Percentiles rank a stretch among this genome's conserved stretches.
Evolutionary conservation across 2,888 invertebrate genomes (phyloP).

Genomic region (Hymenopus coronatus): DNA sequence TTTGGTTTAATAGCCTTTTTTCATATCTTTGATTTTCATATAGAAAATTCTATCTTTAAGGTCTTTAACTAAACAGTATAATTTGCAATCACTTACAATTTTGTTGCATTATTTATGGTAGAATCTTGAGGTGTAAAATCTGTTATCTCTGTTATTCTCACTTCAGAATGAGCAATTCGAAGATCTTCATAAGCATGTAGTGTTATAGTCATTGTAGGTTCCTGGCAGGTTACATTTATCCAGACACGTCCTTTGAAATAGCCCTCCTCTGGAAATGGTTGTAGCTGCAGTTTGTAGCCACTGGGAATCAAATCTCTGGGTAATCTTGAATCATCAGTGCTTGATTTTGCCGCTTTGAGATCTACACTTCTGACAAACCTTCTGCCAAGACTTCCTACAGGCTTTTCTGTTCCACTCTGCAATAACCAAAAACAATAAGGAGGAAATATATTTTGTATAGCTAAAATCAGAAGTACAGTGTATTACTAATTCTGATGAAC

Average conservation of each 20-base stretch:
- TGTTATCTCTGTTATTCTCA: slow-evolving; percentile 47
- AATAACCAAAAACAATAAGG: not conserved
- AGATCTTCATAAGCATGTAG: slow-evolving; percentile 66
- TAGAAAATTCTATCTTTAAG: no score
- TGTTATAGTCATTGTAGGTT: slow-evolving; percentile 59
- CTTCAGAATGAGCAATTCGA: slow-evolving; percentile 52
- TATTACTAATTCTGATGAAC: not conserved
- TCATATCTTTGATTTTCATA: no score
- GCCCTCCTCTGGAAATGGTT: slow-evolving; percentile 63
- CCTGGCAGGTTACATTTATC: slow-evolving; percentile 66
- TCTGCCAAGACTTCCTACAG: not conserved
- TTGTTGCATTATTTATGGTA: not conserved
- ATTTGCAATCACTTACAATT: not conserved
- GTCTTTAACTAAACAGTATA: no score
- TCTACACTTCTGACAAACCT: slow-evolving; percentile 46
- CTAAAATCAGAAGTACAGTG: not conserved
- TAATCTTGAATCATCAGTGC: slow-evolving; percentile 62
- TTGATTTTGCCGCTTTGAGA: slow-evolving; percentile 63
- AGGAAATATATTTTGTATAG: not conserved
- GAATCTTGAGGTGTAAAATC: slow-evolving; percentile 13
- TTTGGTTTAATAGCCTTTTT: no score
- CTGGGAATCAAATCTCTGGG: slow-evolving; percentile 62
- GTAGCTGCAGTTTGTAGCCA: slow-evolving; percentile 63
- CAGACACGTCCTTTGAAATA: slow-evolving; percentile 65
- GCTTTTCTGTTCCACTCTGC: not conserved